Percentiles rank a stretch among this genome's conserved stretches.
phyloP scores from a whole-genome alignment of 1,140 invertebrate genomes.

The Triops longicaudatus region DNA sequence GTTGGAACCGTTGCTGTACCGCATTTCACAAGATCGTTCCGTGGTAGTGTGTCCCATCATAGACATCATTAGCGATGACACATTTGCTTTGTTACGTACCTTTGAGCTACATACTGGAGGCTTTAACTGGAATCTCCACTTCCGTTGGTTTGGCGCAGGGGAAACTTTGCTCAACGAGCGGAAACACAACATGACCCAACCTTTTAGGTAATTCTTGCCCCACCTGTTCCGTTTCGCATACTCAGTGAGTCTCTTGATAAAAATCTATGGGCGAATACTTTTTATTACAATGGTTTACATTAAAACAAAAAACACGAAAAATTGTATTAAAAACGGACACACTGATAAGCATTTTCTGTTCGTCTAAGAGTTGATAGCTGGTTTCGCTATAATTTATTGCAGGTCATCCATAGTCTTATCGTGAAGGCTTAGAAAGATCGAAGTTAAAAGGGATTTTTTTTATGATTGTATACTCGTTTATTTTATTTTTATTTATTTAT shows the following conservation, averaged over 20 bases:
- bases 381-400: too few relatives aligned
- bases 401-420: too few relatives aligned
- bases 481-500: background rate
- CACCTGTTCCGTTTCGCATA: too few relatives aligned
- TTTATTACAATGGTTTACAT: too few relatives aligned
- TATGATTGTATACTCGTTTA: too few relatives aligned
- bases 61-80: constrained; percentile 89
- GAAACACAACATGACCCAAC: constrained; percentile 53
- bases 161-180: constrained; percentile 37
- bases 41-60: constrained; percentile 88
- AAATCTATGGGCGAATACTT: too few relatives aligned
- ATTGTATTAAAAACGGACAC: background rate
- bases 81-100: constrained; percentile 77
- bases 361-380: too few relatives aligned
- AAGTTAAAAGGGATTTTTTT: too few relatives aligned
- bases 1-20: constrained; percentile 73
- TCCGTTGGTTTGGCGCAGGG: constrained; percentile 62
- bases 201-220: constrained; percentile 49
- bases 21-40: constrained; percentile 61
- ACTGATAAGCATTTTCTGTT: too few relatives aligned
- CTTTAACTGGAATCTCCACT: constrained; percentile 94
- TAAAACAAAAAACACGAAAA: background rate
- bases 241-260: too few relatives aligned
- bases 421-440: too few relatives aligned
- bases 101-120: constrained; percentile 93